Evolutionary conservation across 1,140 invertebrate species (phyloP).

Genomic region (Chlorops oryzae): DNA sequence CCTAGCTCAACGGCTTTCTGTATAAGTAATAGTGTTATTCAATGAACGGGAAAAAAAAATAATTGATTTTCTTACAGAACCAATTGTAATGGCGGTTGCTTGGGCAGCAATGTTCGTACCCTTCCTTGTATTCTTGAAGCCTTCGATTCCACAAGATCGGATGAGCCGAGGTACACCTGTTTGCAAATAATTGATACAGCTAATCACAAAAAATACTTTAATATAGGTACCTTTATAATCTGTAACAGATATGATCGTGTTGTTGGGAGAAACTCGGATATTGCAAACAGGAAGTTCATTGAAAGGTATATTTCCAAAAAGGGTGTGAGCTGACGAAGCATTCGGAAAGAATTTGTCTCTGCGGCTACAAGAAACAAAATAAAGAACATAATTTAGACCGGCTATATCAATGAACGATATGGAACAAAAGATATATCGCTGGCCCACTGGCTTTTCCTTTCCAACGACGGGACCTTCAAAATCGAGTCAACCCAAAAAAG

Average conservation of each 20-base stretch:
- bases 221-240: conserved; percentile 64
- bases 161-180: conserved; percentile 55
- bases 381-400: no score
- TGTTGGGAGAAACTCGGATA: conserved; percentile 75
- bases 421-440: no score
- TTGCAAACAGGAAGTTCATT: conserved; percentile 75
- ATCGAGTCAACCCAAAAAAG: no score
- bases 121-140: conserved; percentile 91
- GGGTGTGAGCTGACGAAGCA: conserved; percentile 59
- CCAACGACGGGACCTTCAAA: no score
- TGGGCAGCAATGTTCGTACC: conserved; percentile 95
- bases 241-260: conserved; percentile 75
- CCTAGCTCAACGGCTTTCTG: conserved; percentile 70
- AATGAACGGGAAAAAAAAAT: background rate
- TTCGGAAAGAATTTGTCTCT: conserved; percentile 68
- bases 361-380: no score
- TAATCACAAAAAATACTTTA: background rate
- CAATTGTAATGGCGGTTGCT: conserved; percentile 70
- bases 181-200: conserved; percentile 10
- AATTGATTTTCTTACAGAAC: conserved; percentile 24
- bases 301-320: conserved; percentile 75
- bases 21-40: conserved; percentile 1
- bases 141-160: conserved; percentile 79
- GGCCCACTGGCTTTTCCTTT: no score
- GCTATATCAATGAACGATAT: no score